These are phyloP conservation scores for Hyperoodon ampullatus DNA, from an alignment of 2,113 vertebrate species.

Conservation along the genomic window DNA sequence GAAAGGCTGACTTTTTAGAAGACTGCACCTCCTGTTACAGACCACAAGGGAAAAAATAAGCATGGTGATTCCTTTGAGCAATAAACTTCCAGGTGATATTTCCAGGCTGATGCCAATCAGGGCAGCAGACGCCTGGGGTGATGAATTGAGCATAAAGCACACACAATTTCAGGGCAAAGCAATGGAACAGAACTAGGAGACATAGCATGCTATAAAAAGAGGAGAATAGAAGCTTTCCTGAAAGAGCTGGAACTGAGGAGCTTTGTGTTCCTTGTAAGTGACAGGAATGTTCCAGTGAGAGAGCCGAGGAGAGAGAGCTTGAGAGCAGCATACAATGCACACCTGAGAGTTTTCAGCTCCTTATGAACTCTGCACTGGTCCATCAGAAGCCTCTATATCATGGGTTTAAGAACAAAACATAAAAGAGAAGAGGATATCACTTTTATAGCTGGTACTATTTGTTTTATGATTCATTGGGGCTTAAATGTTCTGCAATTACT, in stretches of 20 bases:
- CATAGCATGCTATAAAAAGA: neutral
- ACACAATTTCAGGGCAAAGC: neutral
- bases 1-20: slow-evolving; percentile 20
- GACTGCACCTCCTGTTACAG: neutral
- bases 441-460: neutral
- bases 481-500: neutral
- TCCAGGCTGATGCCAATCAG: slow-evolving; percentile 32
- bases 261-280: neutral
- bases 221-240: neutral
- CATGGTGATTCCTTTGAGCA: neutral
- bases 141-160: neutral
- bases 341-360: neutral
- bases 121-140: neutral
- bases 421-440: neutral
- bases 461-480: neutral
- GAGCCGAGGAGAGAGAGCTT: neutral
- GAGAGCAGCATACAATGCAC: neutral
- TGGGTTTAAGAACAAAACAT: neutral
- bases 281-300: neutral
- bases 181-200: neutral
- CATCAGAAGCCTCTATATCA: neutral
- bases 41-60: neutral
- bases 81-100: neutral
- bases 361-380: neutral
- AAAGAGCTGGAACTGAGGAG: neutral